Base-by-base conservation (phyloP, 2,888 invertebrate species). In the Cephus sareptanus region DNA sequence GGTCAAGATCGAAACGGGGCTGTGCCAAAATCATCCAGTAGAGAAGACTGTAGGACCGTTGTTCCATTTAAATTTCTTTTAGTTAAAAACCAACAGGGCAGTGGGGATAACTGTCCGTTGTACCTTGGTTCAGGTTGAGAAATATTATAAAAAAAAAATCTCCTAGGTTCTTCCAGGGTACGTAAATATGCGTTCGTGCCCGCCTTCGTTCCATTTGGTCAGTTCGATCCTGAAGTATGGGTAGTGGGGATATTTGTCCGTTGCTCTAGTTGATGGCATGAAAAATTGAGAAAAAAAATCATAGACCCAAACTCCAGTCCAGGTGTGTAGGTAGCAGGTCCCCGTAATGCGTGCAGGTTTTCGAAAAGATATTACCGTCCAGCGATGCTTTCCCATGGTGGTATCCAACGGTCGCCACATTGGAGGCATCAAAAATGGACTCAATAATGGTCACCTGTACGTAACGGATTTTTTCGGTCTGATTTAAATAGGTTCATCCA, bases 381-480 rank as follows among this genome's bases (percentile, higher is more conserved):
- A 68, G 34, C 56, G 76, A 75, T 71, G 77, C 75, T 76, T 85
- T 85, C 85, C 85, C 85, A 85, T 85, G 79, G 82, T 56, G 75
- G 23, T 34, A 30, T 13, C 56, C 68, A 75, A 68, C 56, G 79
- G 69, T 73, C 70, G 73, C 40, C 34, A 56, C 74, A 78, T 76
- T 69, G 70, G 74, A 74, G 13, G 34, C 34, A 74, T 74, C 74
- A 74, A 37, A 56, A 74, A 30, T 37, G 37, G 74, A 34, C 74
- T 34, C 37, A 34, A 74, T 74, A n/a, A 80, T 79, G 85, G 85
- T 85, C 85, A 85, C 85, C 85, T 84, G 84, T 84, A 81, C 75
- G 56, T 40, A 90, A 90, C 89, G 89, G 85, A 88, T 88, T 86
- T 89, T 89, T 89, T 90, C 87, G 88, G 84, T 86, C 90, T 88